Base-by-base conservation (phyloP, 2,113 vertebrate genomes). In the Campylomormyrus numenius region DNA sequence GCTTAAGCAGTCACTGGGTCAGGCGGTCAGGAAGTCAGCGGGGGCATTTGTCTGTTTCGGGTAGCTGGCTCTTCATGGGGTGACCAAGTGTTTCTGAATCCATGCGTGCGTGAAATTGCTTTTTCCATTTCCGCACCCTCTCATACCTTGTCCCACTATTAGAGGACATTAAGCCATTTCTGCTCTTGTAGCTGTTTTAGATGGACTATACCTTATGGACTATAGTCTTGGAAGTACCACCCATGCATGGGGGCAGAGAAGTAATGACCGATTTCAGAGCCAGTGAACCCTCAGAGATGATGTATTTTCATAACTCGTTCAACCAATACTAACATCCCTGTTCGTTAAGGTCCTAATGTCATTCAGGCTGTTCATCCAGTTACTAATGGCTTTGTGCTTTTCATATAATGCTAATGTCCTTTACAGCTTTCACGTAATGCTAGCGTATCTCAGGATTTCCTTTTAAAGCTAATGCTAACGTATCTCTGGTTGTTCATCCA, bases 81-180 rank as follows among this genome's bases (percentile, higher is more conserved):
- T 90, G 90, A 94, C 93, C 91, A 92, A 85, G 89, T 93, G 92
- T 91, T 92, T 62, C 70, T 80, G 46, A 92, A 94, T 2, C 84
- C 93, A 93, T 89, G 52, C 94, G 91, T 92, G 94, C 92, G 93
- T 94, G 95, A 95, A 96, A 96, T 95, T 95, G 95, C 94, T 93
- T 94, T 93, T 91, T 92, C 93, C 91, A 92, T 91, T 84, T 89
- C 85, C 92, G 90, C 90, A 91, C 39, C 80, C 90, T 89, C 90
- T 88, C 70, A 88, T 85, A 52, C 50, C 49, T 85, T 50, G 58
- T 39, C 56, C 35, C 86, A 62, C 35, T 74, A 53, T 53, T 53
- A 48, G 27, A 52, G 24, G 85, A 53, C 39, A 85, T 46, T 48
- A 85, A 46, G 45, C 19, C 45, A 48, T 45, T 85, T n/a, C 83